phyloP scores from a whole-genome alignment of 2,113 vertebrate species.

The Leucopsar rothschildi region DNA sequence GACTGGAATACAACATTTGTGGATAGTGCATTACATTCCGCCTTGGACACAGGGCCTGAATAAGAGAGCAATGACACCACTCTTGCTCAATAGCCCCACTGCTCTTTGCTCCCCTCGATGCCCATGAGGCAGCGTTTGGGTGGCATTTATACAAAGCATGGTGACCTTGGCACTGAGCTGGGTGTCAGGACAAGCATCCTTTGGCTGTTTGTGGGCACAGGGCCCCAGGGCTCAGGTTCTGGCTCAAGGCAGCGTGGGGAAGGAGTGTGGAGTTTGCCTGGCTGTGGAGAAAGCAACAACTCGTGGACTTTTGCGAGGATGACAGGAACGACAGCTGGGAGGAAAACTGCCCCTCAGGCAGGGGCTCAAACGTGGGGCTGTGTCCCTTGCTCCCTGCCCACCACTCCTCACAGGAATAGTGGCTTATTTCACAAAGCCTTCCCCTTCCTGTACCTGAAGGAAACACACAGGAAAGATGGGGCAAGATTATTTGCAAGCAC shows the following conservation, averaged over 20 bases:
- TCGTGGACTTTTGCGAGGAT: fast-evolving
- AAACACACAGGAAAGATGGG: not conserved
- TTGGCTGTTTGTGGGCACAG: fast-evolving
- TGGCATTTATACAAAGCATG: fast-evolving
- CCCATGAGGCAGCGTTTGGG: fast-evolving
- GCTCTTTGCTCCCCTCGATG: not conserved
- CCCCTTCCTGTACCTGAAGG: not conserved
- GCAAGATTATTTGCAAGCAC: not conserved
- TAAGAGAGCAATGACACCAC: not conserved
- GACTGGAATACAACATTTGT: not conserved
- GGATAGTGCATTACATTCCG: not conserved
- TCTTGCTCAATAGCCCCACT: fast-evolving
- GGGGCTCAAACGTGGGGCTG: fast-evolving
- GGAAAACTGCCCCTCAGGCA: too few relatives aligned
- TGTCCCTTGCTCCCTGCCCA: fast-evolving
- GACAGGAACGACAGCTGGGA: fast-evolving
- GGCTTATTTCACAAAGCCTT: not conserved
- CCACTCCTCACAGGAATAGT: fast-evolving
- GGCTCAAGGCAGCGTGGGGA: not conserved
- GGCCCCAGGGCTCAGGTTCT: not conserved
- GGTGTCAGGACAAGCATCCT: not conserved
- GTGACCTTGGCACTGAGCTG: not conserved
- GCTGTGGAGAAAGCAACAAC: not conserved
- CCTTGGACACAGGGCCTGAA: not conserved
- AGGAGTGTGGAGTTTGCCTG: fast-evolving